phyloP scores from a whole-genome alignment of 2,888 invertebrate species.

The Apotomis turbidana region DNA sequence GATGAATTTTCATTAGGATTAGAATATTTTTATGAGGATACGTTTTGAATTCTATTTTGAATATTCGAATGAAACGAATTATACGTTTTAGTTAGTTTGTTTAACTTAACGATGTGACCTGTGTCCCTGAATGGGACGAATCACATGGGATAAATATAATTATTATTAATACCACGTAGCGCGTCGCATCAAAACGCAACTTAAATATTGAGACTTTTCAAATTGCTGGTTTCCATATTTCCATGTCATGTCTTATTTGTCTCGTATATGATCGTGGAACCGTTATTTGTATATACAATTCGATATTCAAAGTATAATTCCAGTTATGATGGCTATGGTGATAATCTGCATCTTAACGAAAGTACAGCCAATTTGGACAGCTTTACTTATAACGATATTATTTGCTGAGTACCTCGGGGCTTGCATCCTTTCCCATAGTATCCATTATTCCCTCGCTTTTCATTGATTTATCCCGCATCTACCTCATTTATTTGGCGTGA shows the following conservation, averaged over 20 bases:
- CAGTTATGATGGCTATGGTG: constrained; percentile 31
- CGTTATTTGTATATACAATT: constrained; percentile 3
- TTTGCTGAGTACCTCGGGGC: constrained; percentile 71
- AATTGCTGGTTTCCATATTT: too few relatives aligned
- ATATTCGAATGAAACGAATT: constrained; percentile 11
- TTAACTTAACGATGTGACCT: too few relatives aligned
- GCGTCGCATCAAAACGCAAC: too few relatives aligned
- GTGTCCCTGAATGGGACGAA: too few relatives aligned
- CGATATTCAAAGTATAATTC: constrained; percentile 21
- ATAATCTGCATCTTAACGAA: constrained; percentile 50
- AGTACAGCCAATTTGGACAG: constrained; percentile 79
- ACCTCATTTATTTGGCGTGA: constrained; percentile 58
- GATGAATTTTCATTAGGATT: background rate
- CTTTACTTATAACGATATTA: constrained; percentile 53
- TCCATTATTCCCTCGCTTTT: constrained; percentile 51
- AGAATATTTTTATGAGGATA: constrained; percentile 10
- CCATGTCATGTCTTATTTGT: background rate
- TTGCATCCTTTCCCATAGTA: constrained; percentile 62
- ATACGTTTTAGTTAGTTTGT: too few relatives aligned
- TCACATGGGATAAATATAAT: too few relatives aligned
- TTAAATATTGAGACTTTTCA: too few relatives aligned
- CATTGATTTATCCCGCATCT: constrained; percentile 66
- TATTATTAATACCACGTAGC: too few relatives aligned
- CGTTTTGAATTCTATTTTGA: constrained; percentile 12
- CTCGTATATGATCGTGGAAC: background rate